phyloP scores from a whole-genome alignment of 2,797 vertebrate genomes.

The Dendrocincla fuliginosa region DNA sequence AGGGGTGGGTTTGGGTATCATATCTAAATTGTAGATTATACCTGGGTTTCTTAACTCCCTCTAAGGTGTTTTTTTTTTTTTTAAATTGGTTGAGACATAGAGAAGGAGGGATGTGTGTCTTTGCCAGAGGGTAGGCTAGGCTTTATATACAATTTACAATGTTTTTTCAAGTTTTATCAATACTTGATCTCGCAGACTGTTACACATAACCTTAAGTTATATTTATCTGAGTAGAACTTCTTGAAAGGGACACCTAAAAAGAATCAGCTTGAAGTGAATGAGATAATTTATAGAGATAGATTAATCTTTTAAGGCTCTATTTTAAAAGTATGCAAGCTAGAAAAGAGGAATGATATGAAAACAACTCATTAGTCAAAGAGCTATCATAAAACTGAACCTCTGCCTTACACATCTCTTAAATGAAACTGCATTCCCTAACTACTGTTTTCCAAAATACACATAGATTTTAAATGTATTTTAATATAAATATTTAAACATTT shows the following conservation, averaged over 20 bases:
- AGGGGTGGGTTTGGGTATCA: neutral
- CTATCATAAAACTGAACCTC: neutral
- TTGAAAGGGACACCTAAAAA: neutral
- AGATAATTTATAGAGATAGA: neutral
- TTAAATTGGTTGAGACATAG: neutral
- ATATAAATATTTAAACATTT: constrained; percentile 22
- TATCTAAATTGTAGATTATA: neutral
- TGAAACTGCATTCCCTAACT: neutral
- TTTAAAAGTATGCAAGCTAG: neutral
- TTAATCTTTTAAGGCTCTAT: neutral
- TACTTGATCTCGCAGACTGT: neutral
- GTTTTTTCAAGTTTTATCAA: neutral
- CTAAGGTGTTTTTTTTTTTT: neutral
- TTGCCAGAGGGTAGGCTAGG: neutral
- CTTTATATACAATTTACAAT: neutral
- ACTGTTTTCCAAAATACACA: neutral
- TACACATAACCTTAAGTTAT: neutral
- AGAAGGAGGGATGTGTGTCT: neutral
- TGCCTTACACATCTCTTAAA: neutral
- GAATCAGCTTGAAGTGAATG: neutral
- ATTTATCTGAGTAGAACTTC: neutral
- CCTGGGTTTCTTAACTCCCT: neutral
- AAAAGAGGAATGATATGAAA: neutral
- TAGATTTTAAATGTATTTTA: neutral
- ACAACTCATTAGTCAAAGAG: neutral